Percentiles rank a stretch among this genome's conserved stretches.
Evolutionary conservation across 2,888 invertebrate genomes (phyloP).

Genomic region (Allygus modestus): DNA sequence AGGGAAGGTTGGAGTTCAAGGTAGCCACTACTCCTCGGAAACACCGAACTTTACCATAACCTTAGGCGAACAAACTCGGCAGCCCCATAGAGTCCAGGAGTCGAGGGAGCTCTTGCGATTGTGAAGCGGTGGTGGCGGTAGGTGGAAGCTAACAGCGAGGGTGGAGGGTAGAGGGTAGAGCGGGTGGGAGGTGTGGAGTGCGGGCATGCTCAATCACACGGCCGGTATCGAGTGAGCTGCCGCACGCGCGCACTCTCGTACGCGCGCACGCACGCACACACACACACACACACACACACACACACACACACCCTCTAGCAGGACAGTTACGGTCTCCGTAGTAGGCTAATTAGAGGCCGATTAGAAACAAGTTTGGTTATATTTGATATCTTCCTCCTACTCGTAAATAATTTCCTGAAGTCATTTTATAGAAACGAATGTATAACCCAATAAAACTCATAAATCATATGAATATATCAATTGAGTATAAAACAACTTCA

Average conservation of each 20-base stretch:
- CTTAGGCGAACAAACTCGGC: not conserved
- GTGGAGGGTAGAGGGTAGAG: slow-evolving; percentile 1
- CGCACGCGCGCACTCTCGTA: slow-evolving; percentile 24
- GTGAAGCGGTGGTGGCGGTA: not conserved
- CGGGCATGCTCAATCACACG: slow-evolving; percentile 8
- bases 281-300: slow-evolving; percentile 1
- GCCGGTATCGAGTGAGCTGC: slow-evolving; percentile 18
- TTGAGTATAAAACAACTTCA: too few species aligned
- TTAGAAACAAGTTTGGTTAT: too few species aligned
- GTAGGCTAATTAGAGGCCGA: too few species aligned
- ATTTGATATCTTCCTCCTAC: too few species aligned
- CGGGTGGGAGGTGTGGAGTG: not conserved
- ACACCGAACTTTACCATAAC: slow-evolving; percentile 63
- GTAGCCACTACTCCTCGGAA: slow-evolving; percentile 62
- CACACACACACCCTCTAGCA: too few species aligned
- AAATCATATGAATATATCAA: too few species aligned
- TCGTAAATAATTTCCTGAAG: too few species aligned
- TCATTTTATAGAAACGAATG: too few species aligned
- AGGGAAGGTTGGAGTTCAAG: slow-evolving; percentile 46
- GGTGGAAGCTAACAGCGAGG: not conserved
- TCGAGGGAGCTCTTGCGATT: not conserved
- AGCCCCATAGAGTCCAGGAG: slow-evolving; percentile 11
- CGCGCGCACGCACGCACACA: slow-evolving; percentile 15
- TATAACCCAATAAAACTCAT: too few species aligned
- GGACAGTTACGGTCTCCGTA: too few species aligned